Conservation (phyloP, 1,140 invertebrate genomes). For the Argopecten irradians region DNA sequence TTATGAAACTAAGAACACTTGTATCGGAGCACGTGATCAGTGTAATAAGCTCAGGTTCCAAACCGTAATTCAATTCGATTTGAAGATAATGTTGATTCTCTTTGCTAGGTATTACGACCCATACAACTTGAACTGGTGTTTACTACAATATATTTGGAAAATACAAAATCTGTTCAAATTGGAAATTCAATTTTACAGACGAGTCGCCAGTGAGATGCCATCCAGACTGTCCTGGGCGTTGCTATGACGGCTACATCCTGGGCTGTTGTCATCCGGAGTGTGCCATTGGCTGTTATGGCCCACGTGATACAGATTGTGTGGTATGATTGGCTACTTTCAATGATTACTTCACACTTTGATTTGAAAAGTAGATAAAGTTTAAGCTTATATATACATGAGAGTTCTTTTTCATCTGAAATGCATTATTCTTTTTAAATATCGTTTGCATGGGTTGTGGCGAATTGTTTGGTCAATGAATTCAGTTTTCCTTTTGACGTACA, state of each 20-base stretch:
- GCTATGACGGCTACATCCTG: constrained; percentile 89
- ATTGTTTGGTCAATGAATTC: not conserved
- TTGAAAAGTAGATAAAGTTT: not conserved
- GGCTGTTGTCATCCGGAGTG: constrained; percentile 98
- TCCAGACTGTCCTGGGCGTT: constrained; percentile 87
- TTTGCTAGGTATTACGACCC: too few species aligned
- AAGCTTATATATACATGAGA: too few species aligned
- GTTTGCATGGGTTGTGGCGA: not conserved
- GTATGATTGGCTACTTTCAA: constrained; percentile 72
- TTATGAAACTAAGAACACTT: too few species aligned
- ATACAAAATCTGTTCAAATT: too few species aligned
- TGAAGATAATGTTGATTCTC: too few species aligned
- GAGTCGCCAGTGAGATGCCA: constrained; percentile 42
- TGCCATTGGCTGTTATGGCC: constrained; percentile 95
- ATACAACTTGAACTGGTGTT: too few species aligned
- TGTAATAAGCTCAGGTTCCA: too few species aligned
- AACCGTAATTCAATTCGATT: too few species aligned
- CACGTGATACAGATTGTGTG: constrained; percentile 93
- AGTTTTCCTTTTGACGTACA: not conserved
- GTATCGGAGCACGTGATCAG: too few species aligned
- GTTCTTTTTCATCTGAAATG: not conserved
- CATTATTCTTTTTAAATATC: not conserved
- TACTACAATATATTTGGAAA: too few species aligned
- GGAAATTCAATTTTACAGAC: constrained; percentile 36
- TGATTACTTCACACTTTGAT: not conserved